Evolutionary conservation across 1,140 invertebrate genomes (phyloP).

Genomic region (Trichoplusia ni): DNA sequence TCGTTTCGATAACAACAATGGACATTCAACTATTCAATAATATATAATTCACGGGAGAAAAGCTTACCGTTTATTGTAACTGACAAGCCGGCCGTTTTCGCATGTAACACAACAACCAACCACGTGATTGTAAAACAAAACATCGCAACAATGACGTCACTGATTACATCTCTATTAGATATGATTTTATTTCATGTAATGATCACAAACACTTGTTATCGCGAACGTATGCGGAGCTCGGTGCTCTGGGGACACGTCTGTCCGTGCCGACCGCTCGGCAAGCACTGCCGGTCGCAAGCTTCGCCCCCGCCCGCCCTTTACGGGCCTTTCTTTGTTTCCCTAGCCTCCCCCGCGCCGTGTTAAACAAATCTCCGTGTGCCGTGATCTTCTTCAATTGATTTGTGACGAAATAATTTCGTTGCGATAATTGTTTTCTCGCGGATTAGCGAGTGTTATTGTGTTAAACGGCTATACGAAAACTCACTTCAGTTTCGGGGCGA

Average conservation of each 20-base stretch:
- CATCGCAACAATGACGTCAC: conserved; percentile 57
- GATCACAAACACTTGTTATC: conserved; percentile 34
- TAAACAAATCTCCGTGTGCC: conserved; percentile 70
- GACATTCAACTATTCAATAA: not conserved
- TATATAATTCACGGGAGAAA: conserved; percentile 8
- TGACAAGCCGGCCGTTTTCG: conserved; percentile 32
- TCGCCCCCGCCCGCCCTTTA: conserved; percentile 68
- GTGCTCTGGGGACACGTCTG: conserved; percentile 30
- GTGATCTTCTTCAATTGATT: conserved; percentile 69
- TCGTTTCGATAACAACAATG: not conserved
- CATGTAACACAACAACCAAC: conserved; percentile 26
- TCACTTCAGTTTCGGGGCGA: not conserved
- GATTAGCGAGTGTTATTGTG: conserved; percentile 11
- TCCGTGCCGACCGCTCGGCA: conserved; percentile 29
- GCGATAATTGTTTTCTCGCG: conserved; percentile 46
- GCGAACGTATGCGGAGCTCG: conserved; percentile 10
- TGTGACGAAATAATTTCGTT: conserved; percentile 34
- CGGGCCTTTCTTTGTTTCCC: conserved; percentile 75
- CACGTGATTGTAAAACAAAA: conserved; percentile 36
- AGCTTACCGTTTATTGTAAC: conserved; percentile 46
- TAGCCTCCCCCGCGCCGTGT: conserved; percentile 54
- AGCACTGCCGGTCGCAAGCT: conserved; percentile 23
- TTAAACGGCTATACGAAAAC: not conserved
- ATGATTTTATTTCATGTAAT: conserved; percentile 16
- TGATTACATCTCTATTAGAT: conserved; percentile 16